These are phyloP conservation scores for Bombus confusus DNA, from an alignment of 1,140 invertebrate species.

Conservation along the genomic window DNA sequence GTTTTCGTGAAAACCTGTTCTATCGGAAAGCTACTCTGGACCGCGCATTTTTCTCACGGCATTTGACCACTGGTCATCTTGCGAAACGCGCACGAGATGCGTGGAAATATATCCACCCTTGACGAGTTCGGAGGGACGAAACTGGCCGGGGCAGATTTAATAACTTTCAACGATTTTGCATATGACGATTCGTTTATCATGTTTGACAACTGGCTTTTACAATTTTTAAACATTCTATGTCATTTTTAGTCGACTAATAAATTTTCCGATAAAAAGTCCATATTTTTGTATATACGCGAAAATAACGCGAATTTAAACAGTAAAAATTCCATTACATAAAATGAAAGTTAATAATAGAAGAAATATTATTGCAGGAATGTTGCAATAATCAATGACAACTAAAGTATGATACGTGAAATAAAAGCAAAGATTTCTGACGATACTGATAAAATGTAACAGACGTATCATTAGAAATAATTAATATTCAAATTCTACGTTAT, in stretches of 20 bases:
- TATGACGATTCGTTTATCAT: neutral
- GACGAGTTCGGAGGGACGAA: slow-evolving; percentile 51
- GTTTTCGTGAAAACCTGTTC: slow-evolving; percentile 67
- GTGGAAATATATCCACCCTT: slow-evolving; percentile 46
- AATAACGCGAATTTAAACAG: neutral
- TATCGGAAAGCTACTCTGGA: slow-evolving; percentile 61
- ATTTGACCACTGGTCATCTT: slow-evolving; percentile 76
- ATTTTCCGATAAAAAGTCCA: neutral
- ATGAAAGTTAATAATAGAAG: neutral
- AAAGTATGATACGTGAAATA: neutral
- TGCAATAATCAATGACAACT: neutral
- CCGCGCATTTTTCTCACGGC: slow-evolving; percentile 75
- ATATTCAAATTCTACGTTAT: neutral
- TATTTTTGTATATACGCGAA: neutral
- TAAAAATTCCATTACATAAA: neutral
- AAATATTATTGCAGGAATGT: neutral
- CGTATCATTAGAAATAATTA: neutral
- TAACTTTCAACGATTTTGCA: neutral
- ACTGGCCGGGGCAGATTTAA: slow-evolving; percentile 58
- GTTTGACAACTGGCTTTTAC: neutral
- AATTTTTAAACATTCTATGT: neutral
- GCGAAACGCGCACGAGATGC: slow-evolving; percentile 53
- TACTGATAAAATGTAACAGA: neutral
- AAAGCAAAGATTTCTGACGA: neutral
- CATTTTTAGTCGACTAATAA: neutral